phyloP scores from a whole-genome alignment of 2,888 invertebrate genomes.

The Xestia xanthographa region DNA sequence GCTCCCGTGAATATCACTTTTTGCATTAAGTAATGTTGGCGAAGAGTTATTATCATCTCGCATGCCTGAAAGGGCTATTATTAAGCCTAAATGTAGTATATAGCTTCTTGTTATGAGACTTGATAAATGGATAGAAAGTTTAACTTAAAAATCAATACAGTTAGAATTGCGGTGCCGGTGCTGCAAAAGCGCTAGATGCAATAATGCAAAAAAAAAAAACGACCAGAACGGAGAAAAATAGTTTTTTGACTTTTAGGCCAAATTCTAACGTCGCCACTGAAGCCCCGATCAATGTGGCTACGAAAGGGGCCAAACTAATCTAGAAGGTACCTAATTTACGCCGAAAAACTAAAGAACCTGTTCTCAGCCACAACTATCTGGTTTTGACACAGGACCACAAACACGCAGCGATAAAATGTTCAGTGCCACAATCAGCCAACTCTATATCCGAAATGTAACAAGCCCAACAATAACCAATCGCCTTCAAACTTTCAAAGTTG shows the following conservation, averaged over 20 bases:
- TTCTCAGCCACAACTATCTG: too few species aligned
- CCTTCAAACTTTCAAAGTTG: slow-evolving; percentile 17
- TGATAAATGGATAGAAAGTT: background rate
- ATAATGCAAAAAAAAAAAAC: too few species aligned
- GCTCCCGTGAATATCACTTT: slow-evolving; percentile 21
- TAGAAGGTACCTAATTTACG: too few species aligned
- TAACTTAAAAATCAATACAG: background rate
- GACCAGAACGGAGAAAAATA: too few species aligned
- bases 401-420: background rate
- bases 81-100: background rate
- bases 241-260: background rate
- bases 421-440: background rate
- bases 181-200: background rate
- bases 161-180: background rate
- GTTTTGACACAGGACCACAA: too few species aligned
- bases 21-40: slow-evolving; percentile 4
- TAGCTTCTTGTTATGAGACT: background rate
- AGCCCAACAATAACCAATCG: background rate
- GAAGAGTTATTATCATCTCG: slow-evolving; percentile 3
- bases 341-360: background rate
- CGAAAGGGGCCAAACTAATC: background rate
- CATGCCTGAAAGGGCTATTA: background rate
- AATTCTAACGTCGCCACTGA: background rate
- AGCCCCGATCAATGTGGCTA: background rate
- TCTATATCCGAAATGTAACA: slow-evolving; percentile 2